Conservation (phyloP, 2,113 vertebrate species). For the Oophaga pumilio region DNA sequence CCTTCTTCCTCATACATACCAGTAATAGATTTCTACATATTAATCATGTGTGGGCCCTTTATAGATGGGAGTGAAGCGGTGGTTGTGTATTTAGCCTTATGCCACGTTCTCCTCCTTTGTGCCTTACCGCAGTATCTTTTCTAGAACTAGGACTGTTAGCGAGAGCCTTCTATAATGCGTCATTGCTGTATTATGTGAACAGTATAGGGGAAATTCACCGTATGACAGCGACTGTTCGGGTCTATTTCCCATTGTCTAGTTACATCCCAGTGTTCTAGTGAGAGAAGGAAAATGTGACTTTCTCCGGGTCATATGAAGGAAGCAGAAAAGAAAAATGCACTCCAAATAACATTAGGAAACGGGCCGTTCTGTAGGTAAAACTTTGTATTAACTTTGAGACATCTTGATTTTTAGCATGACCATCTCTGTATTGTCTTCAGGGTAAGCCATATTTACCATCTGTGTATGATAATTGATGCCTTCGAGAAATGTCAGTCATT, state of each 20-base stretch:
- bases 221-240: not conserved
- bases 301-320: not conserved
- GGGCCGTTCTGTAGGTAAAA: not conserved
- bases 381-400: not conserved
- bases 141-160: conserved; percentile 77
- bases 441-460: too few relatives aligned
- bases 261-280: not conserved
- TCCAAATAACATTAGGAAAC: not conserved
- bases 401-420: not conserved
- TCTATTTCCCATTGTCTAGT: not conserved
- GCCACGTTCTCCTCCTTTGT: conserved; percentile 78
- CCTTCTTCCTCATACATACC: not conserved
- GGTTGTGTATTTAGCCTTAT: conserved; percentile 63
- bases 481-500: too few relatives aligned
- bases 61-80: not conserved
- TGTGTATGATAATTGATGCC: too few relatives aligned
- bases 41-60: not conserved
- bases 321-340: not conserved
- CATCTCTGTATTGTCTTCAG: too few relatives aligned
- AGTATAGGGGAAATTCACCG: not conserved
- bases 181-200: not conserved
- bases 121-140: conserved; percentile 80
- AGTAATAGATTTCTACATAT: not conserved
- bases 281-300: not conserved
- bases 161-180: not conserved